phyloP scores from a whole-genome alignment of 2,888 invertebrate species.

The Dolichomitus sp. region DNA sequence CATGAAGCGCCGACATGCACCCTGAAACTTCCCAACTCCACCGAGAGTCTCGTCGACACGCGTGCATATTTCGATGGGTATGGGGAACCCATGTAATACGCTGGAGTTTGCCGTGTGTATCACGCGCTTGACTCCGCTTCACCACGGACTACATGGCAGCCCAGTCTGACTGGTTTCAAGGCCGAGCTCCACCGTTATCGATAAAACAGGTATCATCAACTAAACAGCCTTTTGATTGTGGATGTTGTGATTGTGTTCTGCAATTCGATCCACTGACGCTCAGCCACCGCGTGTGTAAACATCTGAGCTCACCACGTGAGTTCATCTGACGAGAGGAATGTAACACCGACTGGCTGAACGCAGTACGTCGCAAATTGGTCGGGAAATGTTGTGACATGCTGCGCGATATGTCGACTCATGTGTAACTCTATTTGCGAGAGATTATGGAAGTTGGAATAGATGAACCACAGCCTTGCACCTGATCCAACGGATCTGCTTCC shows the following conservation, averaged over 20 bases:
- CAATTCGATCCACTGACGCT: slow-evolving; percentile 38
- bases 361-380: slow-evolving; percentile 60
- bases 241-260: slow-evolving; percentile 29
- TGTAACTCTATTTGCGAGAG: slow-evolving; percentile 44
- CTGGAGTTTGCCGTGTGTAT: slow-evolving; percentile 47
- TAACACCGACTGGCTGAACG: slow-evolving; percentile 30
- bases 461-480: slow-evolving; percentile 54
- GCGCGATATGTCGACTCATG: slow-evolving; percentile 45
- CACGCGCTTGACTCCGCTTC: slow-evolving; percentile 51
- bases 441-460: slow-evolving; percentile 30
- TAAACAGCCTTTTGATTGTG: slow-evolving; percentile 39
- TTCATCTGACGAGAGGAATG: too few relatives aligned
- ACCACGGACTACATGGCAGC: slow-evolving; percentile 35
- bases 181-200: slow-evolving; percentile 37
- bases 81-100: slow-evolving; percentile 47
- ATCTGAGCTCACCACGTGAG: slow-evolving; percentile 60
- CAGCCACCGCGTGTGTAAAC: slow-evolving; percentile 42
- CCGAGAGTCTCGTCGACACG: slow-evolving; percentile 64
- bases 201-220: slow-evolving; percentile 51
- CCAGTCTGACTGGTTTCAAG: slow-evolving; percentile 42
- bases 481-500: slow-evolving; percentile 16
- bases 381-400: slow-evolving; percentile 61
- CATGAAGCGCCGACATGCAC: slow-evolving; percentile 67
- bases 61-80: slow-evolving; percentile 49
- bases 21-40: slow-evolving; percentile 62